Conservation (phyloP, 2,888 invertebrate species). For the Glaucopsyche alexis region DNA sequence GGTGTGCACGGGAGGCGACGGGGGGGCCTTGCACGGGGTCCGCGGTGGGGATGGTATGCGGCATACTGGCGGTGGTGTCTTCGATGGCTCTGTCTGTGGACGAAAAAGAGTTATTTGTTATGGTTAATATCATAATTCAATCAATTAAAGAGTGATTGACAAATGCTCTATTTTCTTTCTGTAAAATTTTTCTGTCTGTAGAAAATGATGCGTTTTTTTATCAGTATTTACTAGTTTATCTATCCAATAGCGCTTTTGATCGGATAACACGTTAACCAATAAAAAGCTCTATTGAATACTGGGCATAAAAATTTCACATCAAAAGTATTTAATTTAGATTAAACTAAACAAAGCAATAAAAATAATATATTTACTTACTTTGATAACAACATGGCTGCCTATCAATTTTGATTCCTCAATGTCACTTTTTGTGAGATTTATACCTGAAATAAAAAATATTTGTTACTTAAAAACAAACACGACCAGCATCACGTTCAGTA, state of each 20-base stretch:
- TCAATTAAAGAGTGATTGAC: too few species aligned
- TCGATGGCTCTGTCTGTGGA: slow-evolving; percentile 49
- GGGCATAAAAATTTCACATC: too few species aligned
- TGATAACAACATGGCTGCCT: slow-evolving; percentile 66
- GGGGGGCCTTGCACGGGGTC: slow-evolving; percentile 69
- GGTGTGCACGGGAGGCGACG: slow-evolving; percentile 78
- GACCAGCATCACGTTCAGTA: not conserved
- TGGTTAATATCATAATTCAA: not conserved
- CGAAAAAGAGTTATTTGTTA: slow-evolving; percentile 10
- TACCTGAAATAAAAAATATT: slow-evolving; percentile 60
- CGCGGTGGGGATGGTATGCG: slow-evolving; percentile 64
- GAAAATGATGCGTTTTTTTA: too few species aligned
- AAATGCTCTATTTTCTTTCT: too few species aligned
- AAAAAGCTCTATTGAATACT: too few species aligned
- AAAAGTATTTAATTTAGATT: too few species aligned
- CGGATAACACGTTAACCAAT: too few species aligned
- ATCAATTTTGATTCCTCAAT: slow-evolving; percentile 66
- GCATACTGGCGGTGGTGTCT: slow-evolving; percentile 59
- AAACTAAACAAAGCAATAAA: too few species aligned
- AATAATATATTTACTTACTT: slow-evolving; percentile 51
- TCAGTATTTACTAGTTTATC: too few species aligned
- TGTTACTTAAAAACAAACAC: not conserved
- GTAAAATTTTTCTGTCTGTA: too few species aligned
- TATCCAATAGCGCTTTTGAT: too few species aligned
- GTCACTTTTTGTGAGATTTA: slow-evolving; percentile 73